These are phyloP conservation scores for Drosophila erecta DNA, from an alignment of 1,140 invertebrate species.

Conservation along the genomic window DNA sequence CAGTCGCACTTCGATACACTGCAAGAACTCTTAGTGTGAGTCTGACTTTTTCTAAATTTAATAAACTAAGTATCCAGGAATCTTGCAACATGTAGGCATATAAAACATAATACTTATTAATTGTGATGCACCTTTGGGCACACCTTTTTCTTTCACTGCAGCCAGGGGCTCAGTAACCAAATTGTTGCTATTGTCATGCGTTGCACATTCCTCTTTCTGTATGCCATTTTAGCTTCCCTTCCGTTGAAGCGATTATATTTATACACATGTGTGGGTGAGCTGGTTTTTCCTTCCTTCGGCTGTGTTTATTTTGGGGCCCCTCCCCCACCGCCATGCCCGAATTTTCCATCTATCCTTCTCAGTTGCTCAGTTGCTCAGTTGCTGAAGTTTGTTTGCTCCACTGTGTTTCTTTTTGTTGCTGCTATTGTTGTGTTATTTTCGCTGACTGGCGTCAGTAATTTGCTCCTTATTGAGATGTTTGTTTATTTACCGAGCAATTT, in stretches of 20 bases:
- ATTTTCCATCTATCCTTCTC: conserved; percentile 9
- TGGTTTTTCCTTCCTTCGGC: conserved; percentile 41
- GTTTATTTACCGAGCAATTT: conserved; percentile 83
- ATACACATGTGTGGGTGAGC: conserved; percentile 34
- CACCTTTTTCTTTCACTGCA: not conserved
- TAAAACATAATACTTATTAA: not conserved
- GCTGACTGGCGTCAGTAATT: conserved; percentile 79
- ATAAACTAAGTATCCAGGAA: too few species aligned
- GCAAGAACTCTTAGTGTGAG: not conserved
- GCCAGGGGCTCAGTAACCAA: conserved; percentile 25
- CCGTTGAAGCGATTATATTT: conserved; percentile 54
- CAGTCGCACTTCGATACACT: conserved; percentile 11
- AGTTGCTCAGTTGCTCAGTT: conserved; percentile 24
- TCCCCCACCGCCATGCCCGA: conserved; percentile 4
- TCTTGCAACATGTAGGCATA: not conserved
- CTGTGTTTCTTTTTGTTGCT: conserved; percentile 19
- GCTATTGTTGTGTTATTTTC: conserved; percentile 57
- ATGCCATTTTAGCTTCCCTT: conserved; percentile 11
- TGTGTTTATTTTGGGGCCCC: conserved; percentile 70
- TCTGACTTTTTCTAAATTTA: too few species aligned
- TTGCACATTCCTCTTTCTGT: conserved; percentile 36
- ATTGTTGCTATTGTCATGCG: conserved; percentile 82
- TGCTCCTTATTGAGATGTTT: conserved; percentile 83
- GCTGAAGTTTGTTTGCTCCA: conserved; percentile 37
- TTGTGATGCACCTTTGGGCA: too few species aligned